Conservation (phyloP, 2,113 vertebrate species). For the Pica pica region DNA sequence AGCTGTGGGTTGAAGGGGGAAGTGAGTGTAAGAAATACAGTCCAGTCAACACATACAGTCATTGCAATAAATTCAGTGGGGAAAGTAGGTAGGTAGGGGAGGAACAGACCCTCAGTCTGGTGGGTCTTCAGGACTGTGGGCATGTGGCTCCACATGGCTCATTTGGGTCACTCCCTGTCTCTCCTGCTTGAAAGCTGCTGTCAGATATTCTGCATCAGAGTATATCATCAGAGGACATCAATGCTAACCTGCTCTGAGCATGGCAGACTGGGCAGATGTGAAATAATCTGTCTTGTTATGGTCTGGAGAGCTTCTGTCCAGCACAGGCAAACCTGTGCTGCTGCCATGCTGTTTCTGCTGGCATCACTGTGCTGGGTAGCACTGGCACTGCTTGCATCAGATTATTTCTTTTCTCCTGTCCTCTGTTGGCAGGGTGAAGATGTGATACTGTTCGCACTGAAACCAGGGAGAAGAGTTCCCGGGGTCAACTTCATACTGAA, state of each 20-base stretch:
- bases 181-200: neutral
- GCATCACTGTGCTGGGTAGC: neutral
- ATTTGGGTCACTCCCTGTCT: neutral
- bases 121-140: neutral
- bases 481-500: neutral
- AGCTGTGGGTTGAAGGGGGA: neutral
- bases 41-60: neutral
- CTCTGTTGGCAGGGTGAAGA: fast-evolving
- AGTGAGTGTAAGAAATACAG: neutral
- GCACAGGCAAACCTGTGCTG: neutral
- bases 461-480: neutral
- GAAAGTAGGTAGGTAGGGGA: neutral
- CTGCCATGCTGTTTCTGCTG: neutral
- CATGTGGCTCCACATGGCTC: neutral
- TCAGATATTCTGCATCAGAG: neutral
- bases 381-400: fast-evolving
- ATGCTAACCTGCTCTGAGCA: neutral
- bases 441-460: neutral
- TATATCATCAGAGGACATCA: fast-evolving
- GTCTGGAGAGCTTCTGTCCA: neutral
- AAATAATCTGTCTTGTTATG: neutral
- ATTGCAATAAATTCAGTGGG: neutral
- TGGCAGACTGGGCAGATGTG: neutral
- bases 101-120: neutral
- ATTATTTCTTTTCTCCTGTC: neutral